These are phyloP conservation scores for Drosophila hydei DNA, from an alignment of 1,140 invertebrate genomes.

Conservation along the genomic window DNA sequence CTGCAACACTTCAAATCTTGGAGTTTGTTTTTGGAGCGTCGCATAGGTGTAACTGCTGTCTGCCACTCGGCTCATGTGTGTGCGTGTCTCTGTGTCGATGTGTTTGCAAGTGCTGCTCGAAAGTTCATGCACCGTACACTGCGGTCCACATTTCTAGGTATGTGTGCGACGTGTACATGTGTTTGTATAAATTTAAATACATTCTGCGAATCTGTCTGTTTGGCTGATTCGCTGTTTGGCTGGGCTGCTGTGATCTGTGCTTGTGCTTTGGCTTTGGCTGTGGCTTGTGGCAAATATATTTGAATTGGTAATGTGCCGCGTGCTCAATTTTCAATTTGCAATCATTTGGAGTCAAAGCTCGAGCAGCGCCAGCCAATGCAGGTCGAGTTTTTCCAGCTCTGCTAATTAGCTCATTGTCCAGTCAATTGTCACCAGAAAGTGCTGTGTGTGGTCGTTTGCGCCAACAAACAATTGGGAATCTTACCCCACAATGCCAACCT, in stretches of 20 bases:
- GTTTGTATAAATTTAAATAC: constrained; percentile 62
- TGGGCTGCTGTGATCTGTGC: constrained; percentile 43
- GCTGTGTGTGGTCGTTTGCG: neutral
- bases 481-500: constrained; percentile 20
- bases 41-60: constrained; percentile 52
- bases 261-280: neutral
- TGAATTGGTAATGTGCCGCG: constrained; percentile 76
- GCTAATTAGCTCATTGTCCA: constrained; percentile 72
- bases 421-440: constrained; percentile 50
- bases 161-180: constrained; percentile 1
- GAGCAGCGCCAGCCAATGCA: too few relatives aligned
- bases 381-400: constrained; percentile 54
- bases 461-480: constrained; percentile 7
- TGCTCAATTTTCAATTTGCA: constrained; percentile 81
- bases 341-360: constrained; percentile 54
- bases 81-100: constrained; percentile 23
- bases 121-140: constrained; percentile 78
- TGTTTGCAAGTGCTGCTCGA: constrained; percentile 75
- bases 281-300: constrained; percentile 47
- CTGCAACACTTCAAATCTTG: constrained; percentile 72
- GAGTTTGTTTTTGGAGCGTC: constrained; percentile 69
- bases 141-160: constrained; percentile 18
- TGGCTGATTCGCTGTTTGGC: constrained; percentile 7
- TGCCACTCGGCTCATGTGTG: neutral
- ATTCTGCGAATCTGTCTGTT: constrained; percentile 64